Conservation (phyloP, 2,888 invertebrate genomes). For the Trissolcus brochymenae region DNA sequence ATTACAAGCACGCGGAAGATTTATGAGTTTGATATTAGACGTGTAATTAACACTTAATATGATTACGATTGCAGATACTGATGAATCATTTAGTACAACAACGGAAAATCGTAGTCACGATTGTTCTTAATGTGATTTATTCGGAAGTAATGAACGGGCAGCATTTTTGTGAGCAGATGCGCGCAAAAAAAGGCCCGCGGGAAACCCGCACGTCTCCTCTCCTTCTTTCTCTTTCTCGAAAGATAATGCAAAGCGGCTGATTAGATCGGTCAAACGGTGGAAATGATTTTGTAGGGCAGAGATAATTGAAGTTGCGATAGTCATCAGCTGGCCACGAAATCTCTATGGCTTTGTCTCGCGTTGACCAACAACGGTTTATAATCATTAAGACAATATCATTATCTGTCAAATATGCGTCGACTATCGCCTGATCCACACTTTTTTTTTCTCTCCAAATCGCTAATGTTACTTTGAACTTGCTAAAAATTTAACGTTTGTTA, state of each 20-base stretch:
- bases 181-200: conserved; percentile 2
- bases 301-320: conserved; percentile 27
- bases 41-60: conserved; percentile 52
- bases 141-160: conserved; percentile 21
- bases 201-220: neutral
- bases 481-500: neutral
- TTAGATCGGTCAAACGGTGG: conserved; percentile 39
- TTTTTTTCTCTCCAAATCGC: too few relatives aligned
- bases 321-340: conserved; percentile 29
- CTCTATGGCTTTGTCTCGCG: conserved; percentile 19
- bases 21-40: conserved; percentile 48
- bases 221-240: neutral
- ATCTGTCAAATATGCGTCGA: conserved; percentile 12
- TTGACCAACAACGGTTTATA: conserved; percentile 43
- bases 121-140: conserved; percentile 40
- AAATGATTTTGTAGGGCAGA: conserved; percentile 15
- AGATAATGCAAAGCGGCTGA: conserved; percentile 30
- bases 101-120: conserved; percentile 51
- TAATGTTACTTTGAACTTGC: too few relatives aligned
- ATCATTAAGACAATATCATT: conserved; percentile 47
- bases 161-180: conserved; percentile 12
- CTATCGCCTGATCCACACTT: neutral
- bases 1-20: conserved; percentile 39
- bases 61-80: conserved; percentile 49
- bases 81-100: conserved; percentile 50